A percentile compares a stretch with the other conserved stretches of the same genome.
These are phyloP conservation scores for Euplagia quadripunctaria DNA, from an alignment of 2,888 invertebrate species.

Conservation along the genomic window DNA sequence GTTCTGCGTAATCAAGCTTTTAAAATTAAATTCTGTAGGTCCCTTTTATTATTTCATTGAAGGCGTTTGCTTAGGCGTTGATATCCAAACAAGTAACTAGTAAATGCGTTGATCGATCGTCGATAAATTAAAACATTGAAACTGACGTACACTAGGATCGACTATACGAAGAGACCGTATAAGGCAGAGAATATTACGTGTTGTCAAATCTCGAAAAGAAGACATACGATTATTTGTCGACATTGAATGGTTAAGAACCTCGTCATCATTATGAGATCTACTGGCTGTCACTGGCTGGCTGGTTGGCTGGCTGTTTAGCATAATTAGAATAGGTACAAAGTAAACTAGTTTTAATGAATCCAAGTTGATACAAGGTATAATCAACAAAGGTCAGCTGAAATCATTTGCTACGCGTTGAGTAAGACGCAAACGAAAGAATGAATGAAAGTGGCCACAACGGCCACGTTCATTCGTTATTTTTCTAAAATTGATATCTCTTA, in stretches of 20 bases:
- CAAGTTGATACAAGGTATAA: constrained; percentile 2
- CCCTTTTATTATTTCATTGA: not conserved
- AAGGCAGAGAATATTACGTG: constrained; percentile 25
- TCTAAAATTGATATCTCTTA: not conserved
- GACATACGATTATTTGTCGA: constrained; percentile 31
- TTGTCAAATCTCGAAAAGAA: constrained; percentile 22
- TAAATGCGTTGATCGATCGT: constrained; percentile 3
- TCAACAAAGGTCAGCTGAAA: not conserved
- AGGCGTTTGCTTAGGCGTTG: constrained; percentile 6
- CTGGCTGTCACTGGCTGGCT: constrained; percentile 49
- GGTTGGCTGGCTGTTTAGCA: too few species aligned
- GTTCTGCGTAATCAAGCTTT: not conserved
- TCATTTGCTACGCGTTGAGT: not conserved
- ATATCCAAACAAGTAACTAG: constrained; percentile 1
- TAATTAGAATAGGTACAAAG: constrained; percentile 52
- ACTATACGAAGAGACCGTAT: constrained; percentile 43
- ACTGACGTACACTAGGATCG: constrained; percentile 21
- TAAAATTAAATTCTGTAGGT: not conserved
- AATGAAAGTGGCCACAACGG: not conserved
- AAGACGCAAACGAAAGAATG: not conserved
- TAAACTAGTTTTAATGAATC: constrained; percentile 29
- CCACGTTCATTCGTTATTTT: not conserved
- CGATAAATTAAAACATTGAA: not conserved
- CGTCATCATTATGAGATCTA: constrained; percentile 63
- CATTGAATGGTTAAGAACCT: constrained; percentile 55